Evolutionary conservation across 2,113 vertebrate species (phyloP).

Genomic region (Psittacula cyanocephala): DNA sequence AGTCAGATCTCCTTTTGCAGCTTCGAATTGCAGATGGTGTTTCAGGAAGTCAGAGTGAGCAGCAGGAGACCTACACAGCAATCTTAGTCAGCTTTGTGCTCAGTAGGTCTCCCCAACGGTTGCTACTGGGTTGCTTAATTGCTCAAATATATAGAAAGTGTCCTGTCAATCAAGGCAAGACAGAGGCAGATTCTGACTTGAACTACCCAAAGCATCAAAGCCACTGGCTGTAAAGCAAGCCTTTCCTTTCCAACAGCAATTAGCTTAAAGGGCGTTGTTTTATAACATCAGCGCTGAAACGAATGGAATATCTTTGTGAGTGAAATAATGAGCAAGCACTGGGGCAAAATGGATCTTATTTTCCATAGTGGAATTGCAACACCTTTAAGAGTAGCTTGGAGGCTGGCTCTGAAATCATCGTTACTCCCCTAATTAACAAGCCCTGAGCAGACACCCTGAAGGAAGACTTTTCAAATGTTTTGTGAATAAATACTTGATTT

Average conservation of each 20-base stretch:
- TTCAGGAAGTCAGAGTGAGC: background rate
- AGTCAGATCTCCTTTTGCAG: background rate
- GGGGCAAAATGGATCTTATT: slow-evolving; percentile 42
- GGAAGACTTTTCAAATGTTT: background rate
- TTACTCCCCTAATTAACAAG: background rate
- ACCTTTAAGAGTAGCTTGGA: background rate
- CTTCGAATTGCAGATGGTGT: slow-evolving; percentile 14
- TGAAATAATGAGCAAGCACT: slow-evolving; percentile 52
- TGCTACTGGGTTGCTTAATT: slow-evolving; percentile 44
- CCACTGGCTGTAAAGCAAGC: slow-evolving; percentile 45
- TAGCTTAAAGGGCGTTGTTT: slow-evolving; percentile 64
- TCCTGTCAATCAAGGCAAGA: slow-evolving; percentile 73
- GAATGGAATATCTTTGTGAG: slow-evolving; percentile 53
- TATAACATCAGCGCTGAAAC: slow-evolving; percentile 55
- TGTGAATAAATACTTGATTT: background rate
- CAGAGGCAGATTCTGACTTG: slow-evolving; percentile 74
- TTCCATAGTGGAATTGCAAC: slow-evolving; percentile 7
- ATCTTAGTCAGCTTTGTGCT: background rate
- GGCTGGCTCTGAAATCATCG: background rate
- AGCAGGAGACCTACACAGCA: background rate
- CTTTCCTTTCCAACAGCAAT: slow-evolving; percentile 62
- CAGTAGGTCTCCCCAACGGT: slow-evolving; percentile 19
- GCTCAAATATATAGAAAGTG: slow-evolving; percentile 75
- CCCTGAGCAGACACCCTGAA: background rate
- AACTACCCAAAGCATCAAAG: slow-evolving; percentile 72